Evolutionary conservation across 2,113 vertebrate species (phyloP).

Genomic region (Garra rufa): DNA sequence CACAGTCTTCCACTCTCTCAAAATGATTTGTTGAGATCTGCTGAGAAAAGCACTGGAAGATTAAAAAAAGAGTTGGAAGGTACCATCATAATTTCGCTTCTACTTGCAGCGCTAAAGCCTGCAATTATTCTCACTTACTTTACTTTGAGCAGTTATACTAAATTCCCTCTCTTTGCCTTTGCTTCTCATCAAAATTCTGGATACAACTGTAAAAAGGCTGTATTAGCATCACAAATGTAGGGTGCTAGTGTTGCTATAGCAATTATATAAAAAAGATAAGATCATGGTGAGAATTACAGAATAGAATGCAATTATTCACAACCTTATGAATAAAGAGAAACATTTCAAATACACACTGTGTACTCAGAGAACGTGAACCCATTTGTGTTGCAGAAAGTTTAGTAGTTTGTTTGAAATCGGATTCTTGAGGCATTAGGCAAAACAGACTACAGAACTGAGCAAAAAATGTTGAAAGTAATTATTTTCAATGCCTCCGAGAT

Average conservation of each 20-base stretch:
- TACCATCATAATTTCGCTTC: background rate
- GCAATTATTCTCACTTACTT: conserved; percentile 5
- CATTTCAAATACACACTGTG: background rate
- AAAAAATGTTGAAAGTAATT: background rate
- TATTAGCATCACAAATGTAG: conserved; percentile 18
- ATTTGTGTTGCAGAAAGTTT: background rate
- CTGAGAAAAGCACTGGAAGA: background rate
- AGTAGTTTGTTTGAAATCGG: background rate
- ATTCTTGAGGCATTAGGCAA: background rate
- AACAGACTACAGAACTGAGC: background rate
- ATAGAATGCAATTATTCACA: background rate
- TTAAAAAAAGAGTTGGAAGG: background rate
- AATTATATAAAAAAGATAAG: background rate
- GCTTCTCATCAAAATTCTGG: conserved; percentile 6
- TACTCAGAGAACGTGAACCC: background rate
- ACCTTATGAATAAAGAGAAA: background rate
- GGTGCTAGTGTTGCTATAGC: background rate
- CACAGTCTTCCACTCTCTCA: background rate
- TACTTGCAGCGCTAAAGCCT: background rate
- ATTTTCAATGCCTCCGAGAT: background rate
- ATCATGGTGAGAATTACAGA: background rate
- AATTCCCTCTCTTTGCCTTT: background rate
- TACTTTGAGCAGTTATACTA: conserved; percentile 8
- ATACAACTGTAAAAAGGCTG: background rate
- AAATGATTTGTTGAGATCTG: conserved; percentile 3